These are phyloP conservation scores for Acropora tenuis DNA, from an alignment of 64 coral and sea anemone species.

Conservation along the genomic window DNA sequence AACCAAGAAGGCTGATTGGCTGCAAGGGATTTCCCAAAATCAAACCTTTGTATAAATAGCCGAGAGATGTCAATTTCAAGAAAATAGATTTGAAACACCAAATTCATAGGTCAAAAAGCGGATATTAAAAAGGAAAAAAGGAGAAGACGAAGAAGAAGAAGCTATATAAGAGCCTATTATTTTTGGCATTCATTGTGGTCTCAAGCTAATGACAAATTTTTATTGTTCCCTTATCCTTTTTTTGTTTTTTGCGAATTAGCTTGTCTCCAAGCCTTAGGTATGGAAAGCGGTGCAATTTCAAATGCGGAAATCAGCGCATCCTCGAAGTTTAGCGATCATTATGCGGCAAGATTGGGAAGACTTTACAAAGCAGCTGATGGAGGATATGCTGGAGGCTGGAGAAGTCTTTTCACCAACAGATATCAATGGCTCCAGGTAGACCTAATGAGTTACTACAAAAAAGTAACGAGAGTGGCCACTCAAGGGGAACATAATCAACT, in stretches of 20 bases:
- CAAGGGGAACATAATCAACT: conserved; percentile 24
- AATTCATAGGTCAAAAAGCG: too few species aligned
- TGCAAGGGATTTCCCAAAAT: too few species aligned
- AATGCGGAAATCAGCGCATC: conserved; percentile 49
- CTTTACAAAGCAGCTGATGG: conserved; percentile 15
- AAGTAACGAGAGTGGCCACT: conserved; percentile 41
- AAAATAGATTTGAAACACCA: too few species aligned
- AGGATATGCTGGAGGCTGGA: background rate
- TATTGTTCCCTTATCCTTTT: background rate
- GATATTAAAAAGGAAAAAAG: too few species aligned
- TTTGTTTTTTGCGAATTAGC: background rate
- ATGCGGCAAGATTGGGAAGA: conserved; percentile 30
- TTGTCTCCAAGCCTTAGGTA: conserved; percentile 9
- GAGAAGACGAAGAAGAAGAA: too few species aligned
- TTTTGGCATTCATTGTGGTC: too few species aligned
- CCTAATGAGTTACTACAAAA: conserved; percentile 21
- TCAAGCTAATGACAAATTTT: too few species aligned
- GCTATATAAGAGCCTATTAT: too few species aligned
- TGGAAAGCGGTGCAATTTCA: conserved; percentile 13
- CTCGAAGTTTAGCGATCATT: background rate
- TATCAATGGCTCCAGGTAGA: conserved; percentile 64
- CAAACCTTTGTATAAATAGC: too few species aligned
- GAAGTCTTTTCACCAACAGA: background rate
- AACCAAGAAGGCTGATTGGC: too few species aligned
- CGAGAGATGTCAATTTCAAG: too few species aligned